phyloP scores from a whole-genome alignment of 2,888 invertebrate genomes.

The Mythimna impura region DNA sequence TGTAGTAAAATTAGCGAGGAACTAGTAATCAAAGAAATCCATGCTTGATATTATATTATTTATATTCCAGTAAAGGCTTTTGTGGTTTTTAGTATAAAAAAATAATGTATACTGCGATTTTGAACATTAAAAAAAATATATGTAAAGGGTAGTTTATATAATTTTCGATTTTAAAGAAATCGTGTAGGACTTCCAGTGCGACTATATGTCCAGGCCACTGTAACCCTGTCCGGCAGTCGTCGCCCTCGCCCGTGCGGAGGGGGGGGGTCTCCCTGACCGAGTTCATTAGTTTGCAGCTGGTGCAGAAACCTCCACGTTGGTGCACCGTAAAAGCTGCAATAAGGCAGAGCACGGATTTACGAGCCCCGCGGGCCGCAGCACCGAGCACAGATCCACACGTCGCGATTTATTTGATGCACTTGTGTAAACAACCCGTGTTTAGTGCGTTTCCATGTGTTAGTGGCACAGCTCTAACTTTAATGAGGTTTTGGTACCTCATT shows the following conservation, averaged over 20 bases:
- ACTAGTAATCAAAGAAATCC: too few relatives aligned
- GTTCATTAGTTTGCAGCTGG: slow-evolving; percentile 48
- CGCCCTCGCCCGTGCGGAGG: too few relatives aligned
- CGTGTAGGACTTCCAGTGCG: too few relatives aligned
- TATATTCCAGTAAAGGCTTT: too few relatives aligned
- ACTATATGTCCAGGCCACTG: neutral
- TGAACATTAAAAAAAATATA: too few relatives aligned
- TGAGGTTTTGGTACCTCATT: too few relatives aligned
- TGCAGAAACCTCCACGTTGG: neutral
- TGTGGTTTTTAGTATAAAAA: too few relatives aligned
- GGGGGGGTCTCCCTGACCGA: slow-evolving; percentile 2
- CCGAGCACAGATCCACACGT: neutral
- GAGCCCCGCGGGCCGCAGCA: slow-evolving; percentile 19
- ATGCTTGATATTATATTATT: too few relatives aligned
- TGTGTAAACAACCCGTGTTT: slow-evolving; percentile 9
- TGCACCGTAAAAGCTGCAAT: slow-evolving; percentile 62
- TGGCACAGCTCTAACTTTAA: neutral
- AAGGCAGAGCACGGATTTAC: slow-evolving; percentile 56
- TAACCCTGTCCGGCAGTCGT: neutral
- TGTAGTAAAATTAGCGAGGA: too few relatives aligned
- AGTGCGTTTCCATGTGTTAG: neutral
- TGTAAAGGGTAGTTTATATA: neutral
- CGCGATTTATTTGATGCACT: slow-evolving; percentile 26
- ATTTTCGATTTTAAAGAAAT: neutral
- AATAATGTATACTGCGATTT: too few relatives aligned